Evolutionary conservation across 2,888 invertebrate genomes (phyloP).

Genomic region (Girardia tigrina): DNA sequence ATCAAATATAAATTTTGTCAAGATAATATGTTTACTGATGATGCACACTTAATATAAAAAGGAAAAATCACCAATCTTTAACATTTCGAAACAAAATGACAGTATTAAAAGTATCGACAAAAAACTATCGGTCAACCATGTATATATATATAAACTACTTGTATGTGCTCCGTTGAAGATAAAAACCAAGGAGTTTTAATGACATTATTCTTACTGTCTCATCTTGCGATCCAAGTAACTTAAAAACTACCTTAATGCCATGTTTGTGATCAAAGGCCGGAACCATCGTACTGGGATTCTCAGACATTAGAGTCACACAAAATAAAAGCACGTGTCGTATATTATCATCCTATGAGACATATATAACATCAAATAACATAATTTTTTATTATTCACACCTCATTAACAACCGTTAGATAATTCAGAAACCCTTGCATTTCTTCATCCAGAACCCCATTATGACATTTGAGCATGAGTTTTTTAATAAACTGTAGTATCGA

Average conservation of each 20-base stretch:
- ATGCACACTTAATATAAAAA: neutral
- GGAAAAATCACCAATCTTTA: neutral
- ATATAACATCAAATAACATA: neutral
- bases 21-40: no score
- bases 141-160: conserved; percentile 57
- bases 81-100: no score
- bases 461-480: conserved; percentile 18
- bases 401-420: conserved; percentile 89
- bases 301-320: conserved; percentile 87
- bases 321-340: conserved; percentile 91
- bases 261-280: conserved; percentile 94
- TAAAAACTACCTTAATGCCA: conserved; percentile 87
- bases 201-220: conserved; percentile 87
- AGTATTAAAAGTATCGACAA: no score
- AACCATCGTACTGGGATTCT: conserved; percentile 95
- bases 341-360: conserved; percentile 68
- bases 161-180: conserved; percentile 88
- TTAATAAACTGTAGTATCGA: conserved; percentile 15
- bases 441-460: conserved; percentile 86
- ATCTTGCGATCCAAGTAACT: conserved; percentile 81
- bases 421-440: conserved; percentile 94
- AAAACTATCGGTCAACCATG: no score
- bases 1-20: no score
- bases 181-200: conserved; percentile 86
- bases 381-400: conserved; percentile 57